Evolutionary conservation across 2,888 invertebrate genomes (phyloP).

Genomic region (Eutolmus rufibarbis): DNA sequence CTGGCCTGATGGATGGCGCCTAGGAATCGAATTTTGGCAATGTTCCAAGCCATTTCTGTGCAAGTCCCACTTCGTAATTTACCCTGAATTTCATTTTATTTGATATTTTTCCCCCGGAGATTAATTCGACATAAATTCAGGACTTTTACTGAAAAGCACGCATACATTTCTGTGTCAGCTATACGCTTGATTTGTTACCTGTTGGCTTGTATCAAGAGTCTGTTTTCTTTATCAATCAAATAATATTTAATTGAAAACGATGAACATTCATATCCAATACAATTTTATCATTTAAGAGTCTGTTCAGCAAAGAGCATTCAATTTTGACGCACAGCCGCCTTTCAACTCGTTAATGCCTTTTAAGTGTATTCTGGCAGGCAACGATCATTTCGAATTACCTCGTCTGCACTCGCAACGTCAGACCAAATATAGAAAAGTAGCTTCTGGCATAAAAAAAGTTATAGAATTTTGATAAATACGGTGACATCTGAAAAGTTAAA

Average conservation of each 20-base stretch:
- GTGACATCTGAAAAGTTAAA: too few species aligned
- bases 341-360: background rate
- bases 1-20: background rate
- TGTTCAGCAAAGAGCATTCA: background rate
- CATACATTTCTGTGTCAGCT: background rate
- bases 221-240: background rate
- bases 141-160: background rate
- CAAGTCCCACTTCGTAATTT: background rate
- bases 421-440: background rate
- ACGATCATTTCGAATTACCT: background rate
- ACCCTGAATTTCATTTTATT: background rate
- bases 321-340: background rate
- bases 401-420: background rate
- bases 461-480: background rate
- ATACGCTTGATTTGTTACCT: background rate
- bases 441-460: background rate
- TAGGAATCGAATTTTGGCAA: background rate
- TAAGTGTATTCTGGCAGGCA: background rate
- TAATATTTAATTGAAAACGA: background rate
- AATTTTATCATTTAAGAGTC: background rate
- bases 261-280: background rate
- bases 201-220: background rate
- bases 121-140: background rate
- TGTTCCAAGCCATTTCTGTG: background rate
- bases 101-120: background rate